A percentile compares a stretch with the other conserved stretches of the same genome.
Evolutionary conservation across 2,888 invertebrate genomes (phyloP).

Genomic region (Mantis religiosa): DNA sequence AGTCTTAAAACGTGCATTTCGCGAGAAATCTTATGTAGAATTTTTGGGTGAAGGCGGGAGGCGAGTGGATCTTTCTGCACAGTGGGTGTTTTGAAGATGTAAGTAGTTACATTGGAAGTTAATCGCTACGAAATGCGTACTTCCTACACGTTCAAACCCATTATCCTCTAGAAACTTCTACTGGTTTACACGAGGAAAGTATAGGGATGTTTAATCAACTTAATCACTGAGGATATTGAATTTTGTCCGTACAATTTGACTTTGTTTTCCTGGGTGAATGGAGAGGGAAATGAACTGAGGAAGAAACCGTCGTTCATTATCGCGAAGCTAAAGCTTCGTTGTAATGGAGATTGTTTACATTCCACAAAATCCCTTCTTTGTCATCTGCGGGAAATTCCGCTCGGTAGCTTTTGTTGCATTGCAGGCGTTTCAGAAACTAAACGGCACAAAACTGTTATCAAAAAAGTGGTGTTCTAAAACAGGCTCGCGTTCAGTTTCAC

Average conservation of each 20-base stretch:
- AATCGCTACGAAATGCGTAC: too few relatives aligned
- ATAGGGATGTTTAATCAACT: neutral
- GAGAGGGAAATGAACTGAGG: neutral
- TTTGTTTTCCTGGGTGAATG: neutral
- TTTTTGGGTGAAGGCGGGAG: too few relatives aligned
- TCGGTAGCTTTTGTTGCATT: neutral
- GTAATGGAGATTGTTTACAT: neutral
- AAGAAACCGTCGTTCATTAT: neutral
- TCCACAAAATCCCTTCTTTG: neutral
- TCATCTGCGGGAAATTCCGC: neutral
- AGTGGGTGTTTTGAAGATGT: too few relatives aligned
- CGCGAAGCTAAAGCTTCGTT: neutral
- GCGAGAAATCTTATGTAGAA: too few relatives aligned
- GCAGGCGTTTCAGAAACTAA: neutral
- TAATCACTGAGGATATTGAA: neutral
- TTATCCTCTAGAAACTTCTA: too few relatives aligned
- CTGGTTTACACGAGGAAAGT: neutral
- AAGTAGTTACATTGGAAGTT: too few relatives aligned
- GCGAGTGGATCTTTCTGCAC: too few relatives aligned
- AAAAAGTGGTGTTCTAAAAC: neutral
- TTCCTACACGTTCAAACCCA: too few relatives aligned
- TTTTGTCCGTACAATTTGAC: neutral
- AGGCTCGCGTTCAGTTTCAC: too few relatives aligned
- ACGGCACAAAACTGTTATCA: neutral
- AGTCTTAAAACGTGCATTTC: too few relatives aligned